phyloP scores from a whole-genome alignment of 2,113 vertebrate species.

The Martes martes region DNA sequence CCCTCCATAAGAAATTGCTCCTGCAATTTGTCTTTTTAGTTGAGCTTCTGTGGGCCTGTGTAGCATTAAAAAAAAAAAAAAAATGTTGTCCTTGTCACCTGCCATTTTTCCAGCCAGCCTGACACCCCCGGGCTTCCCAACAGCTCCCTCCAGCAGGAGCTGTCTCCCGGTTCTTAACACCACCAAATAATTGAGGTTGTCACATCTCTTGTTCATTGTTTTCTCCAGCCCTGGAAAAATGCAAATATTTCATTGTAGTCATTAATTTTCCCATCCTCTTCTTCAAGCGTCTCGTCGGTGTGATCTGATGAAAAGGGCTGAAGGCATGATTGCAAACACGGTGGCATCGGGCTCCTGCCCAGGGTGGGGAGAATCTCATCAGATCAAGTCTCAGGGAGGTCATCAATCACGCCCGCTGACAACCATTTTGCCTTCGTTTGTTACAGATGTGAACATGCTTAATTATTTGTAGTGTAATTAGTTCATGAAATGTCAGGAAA shows the following conservation, averaged over 20 bases:
- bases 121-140: slow-evolving; percentile 90
- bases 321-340: slow-evolving; percentile 89
- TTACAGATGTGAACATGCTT: slow-evolving; percentile 94
- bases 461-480: slow-evolving; percentile 96
- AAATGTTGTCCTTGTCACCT: slow-evolving; percentile 95
- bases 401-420: slow-evolving; percentile 91
- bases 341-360: slow-evolving; percentile 83
- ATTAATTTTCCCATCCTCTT: slow-evolving; percentile 99
- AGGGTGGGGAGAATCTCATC: slow-evolving; percentile 87
- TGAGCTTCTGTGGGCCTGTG: slow-evolving; percentile 88
- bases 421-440: slow-evolving; percentile 89
- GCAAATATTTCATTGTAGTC: slow-evolving; percentile 98
- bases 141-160: slow-evolving; percentile 94
- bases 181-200: slow-evolving; percentile 99
- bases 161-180: slow-evolving; percentile 93
- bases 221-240: slow-evolving; percentile 92
- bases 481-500: slow-evolving; percentile 92
- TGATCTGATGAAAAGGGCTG: slow-evolving; percentile 92
- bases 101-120: slow-evolving; percentile 93
- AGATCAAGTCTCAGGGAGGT: slow-evolving; percentile 90
- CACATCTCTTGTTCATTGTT: slow-evolving; percentile 95
- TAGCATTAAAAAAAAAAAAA: slow-evolving; percentile 72
- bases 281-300: slow-evolving; percentile 89
- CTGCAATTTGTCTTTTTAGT: slow-evolving; percentile 96
- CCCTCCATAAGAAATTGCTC: slow-evolving; percentile 87